Percentiles rank a stretch among this genome's conserved stretches.
These are phyloP conservation scores for Exephanes ischioxanthus DNA, from an alignment of 2,888 invertebrate genomes.

Conservation along the genomic window DNA sequence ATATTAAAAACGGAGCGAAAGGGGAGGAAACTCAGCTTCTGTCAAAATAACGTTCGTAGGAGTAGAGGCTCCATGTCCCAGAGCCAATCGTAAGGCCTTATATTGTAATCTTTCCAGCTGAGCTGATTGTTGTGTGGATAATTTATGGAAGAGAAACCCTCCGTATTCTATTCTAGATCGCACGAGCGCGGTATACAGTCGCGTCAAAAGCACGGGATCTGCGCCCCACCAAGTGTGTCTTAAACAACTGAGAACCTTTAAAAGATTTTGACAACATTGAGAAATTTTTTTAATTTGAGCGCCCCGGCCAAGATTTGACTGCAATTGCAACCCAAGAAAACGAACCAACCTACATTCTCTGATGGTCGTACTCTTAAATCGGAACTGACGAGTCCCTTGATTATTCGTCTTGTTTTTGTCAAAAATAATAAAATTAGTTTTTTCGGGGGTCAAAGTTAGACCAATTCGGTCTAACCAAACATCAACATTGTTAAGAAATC, in stretches of 20 bases:
- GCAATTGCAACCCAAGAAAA: conserved; percentile 16
- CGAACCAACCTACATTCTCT: conserved; percentile 4
- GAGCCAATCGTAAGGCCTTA: conserved; percentile 14
- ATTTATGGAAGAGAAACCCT: conserved; percentile 13
- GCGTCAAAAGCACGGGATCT: conserved; percentile 6
- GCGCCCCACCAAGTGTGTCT: conserved; percentile 46
- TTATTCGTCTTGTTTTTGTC: not conserved
- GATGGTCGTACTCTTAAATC: not conserved
- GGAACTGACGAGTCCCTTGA: not conserved
- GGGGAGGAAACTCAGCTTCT: conserved; percentile 12
- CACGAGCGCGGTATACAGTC: not conserved
- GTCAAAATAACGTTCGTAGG: conserved; percentile 35
- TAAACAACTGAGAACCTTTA: conserved; percentile 41
- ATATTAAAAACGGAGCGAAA: conserved; percentile 27
- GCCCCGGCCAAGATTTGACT: conserved; percentile 4
- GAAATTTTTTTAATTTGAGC: conserved; percentile 22
- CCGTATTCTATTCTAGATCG: conserved; percentile 17
- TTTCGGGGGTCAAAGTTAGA: conserved; percentile 19
- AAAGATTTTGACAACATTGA: conserved; percentile 18
- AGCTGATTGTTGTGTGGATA: not conserved
- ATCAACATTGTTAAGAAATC: not conserved
- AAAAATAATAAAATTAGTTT: conserved; percentile 38
- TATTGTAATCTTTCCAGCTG: conserved; percentile 39
- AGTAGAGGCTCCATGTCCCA: conserved; percentile 41
- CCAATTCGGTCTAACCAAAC: conserved; percentile 14